Evolutionary conservation across 2,797 vertebrate genomes (phyloP), one percentile per base, ranked within the genome.

Genomic region (Acrocephalus scirpaceus): DNA sequence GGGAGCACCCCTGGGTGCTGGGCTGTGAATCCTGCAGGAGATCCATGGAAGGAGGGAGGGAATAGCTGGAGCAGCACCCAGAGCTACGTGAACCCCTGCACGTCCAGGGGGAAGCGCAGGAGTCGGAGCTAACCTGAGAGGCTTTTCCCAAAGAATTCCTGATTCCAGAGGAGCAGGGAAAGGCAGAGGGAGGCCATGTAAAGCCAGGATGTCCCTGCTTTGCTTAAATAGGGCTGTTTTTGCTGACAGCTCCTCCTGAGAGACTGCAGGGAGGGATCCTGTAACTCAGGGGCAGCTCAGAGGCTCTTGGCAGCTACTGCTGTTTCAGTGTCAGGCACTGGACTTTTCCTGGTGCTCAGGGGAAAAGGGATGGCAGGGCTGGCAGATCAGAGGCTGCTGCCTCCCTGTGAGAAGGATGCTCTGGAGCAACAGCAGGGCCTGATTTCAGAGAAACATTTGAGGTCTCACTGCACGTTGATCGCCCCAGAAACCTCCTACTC

Each of bases 1-100:
- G 83, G 86, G 40, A 87, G 89, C 91, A 93, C 78, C 86, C 66
- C 42, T 86, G 82, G 91, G 86, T 94, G 90, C 90, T 25, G 62
- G 81, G 73, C 73, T 86, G 45, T 19, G 83, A 34, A 34, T 76
- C 51, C 86, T 73, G 64, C 34, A 53, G 95, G 90, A 88, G 70
- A 80, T 64, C 29, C 50, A 13, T 0, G 18, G 81, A 48, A 74
- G 29, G 17, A 4, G 20, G 51, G 54, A 1, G 21, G 76, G 85
- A 88, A 78, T 1, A 77, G 60, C 94, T 71, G 94, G 82, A 75
- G 66, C 65, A 77, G 88, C 71, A 93, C 67, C 54, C 75, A 57
- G 85, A 42, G 65, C 75, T 48, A 15, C 3, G 27, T 74, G 88
- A 89, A 65, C 17, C 44, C 75, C 92, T 34, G 85, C 26, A 56